Conservation (phyloP, 2,888 invertebrate genomes). For the Eugnorisma glareosa region DNA sequence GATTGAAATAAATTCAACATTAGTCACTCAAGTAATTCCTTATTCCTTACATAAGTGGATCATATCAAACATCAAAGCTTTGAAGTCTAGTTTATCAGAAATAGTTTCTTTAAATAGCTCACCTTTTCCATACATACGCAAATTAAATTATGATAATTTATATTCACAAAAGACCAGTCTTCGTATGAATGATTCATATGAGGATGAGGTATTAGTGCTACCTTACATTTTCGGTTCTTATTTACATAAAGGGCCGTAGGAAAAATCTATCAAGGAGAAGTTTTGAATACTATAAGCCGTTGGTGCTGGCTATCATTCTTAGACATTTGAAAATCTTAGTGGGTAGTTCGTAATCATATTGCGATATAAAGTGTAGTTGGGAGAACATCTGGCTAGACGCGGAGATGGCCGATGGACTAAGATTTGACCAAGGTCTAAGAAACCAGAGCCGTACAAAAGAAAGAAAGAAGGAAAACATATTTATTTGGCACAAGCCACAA, state of each 20-base stretch:
- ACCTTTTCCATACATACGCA: slow-evolving; percentile 23
- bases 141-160: slow-evolving; percentile 43
- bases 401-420: too few species aligned
- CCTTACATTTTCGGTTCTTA: slow-evolving; percentile 13
- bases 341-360: too few species aligned
- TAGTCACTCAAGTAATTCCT: background rate
- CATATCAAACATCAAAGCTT: slow-evolving; percentile 20
- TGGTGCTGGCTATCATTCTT: background rate
- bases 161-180: slow-evolving; percentile 35
- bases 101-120: slow-evolving; percentile 16
- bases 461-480: too few species aligned
- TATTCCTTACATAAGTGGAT: background rate
- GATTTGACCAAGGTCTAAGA: too few species aligned
- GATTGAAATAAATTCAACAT: background rate
- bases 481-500: too few species aligned
- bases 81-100: slow-evolving; percentile 12
- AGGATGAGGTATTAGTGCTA: slow-evolving; percentile 2
- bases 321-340: background rate
- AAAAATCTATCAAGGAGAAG: background rate
- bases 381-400: too few species aligned
- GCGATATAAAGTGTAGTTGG: too few species aligned
- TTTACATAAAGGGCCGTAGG: slow-evolving; percentile 13
- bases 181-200: slow-evolving; percentile 43
- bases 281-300: background rate
- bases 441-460: too few species aligned